Evolutionary conservation across 1,140 invertebrate species (phyloP), one percentile per base, ranked within the genome.

Genomic region (Hesperophylax magnus): DNA sequence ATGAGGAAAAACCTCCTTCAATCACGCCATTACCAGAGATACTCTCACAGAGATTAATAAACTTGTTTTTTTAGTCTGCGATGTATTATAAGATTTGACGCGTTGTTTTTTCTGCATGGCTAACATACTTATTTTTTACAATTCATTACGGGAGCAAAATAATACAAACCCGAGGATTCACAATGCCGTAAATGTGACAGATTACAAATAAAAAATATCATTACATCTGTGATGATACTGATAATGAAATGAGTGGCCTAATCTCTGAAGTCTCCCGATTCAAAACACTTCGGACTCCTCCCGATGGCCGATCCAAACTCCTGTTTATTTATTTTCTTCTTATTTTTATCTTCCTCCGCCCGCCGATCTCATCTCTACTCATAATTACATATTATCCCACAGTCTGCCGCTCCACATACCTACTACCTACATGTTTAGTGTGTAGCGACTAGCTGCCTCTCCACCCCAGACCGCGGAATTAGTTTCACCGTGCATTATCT

Each of bases 371-470:
- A 78, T 84, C 82, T 81, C 63, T 47, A 58, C 60, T 82, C 80
- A 80, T 84, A 84, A 82, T 84, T 84, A 81, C 82, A 77, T 81
- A 84, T 84, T 84, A 84, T 84, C 82, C 82, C 82, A 84, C 82
- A 81, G 77, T 79, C 69, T 54, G 53, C 61, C 65, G 60, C 77
- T 75, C 69, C 77, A 34, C 47, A 56, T 75, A 56, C 74, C 69
- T 69, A 27, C 69, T 34, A 7, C 9, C 31, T 77, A 60, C 60
- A 47, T 52, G 39, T 14, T 9, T 47, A 47, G 9, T 47, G 39
- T 47, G 39, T 47, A 47, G 39, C 39, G 39, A 14, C 39, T 47
- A 47, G 39, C 39, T 47, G 39, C 39, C 77, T 54, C 77, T 54
- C 58, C 58, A 71, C 77, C 69, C 52, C 74, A 75, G 72, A 71